phyloP scores from a whole-genome alignment of 2,888 invertebrate species.

The Callosobruchus maculatus region DNA sequence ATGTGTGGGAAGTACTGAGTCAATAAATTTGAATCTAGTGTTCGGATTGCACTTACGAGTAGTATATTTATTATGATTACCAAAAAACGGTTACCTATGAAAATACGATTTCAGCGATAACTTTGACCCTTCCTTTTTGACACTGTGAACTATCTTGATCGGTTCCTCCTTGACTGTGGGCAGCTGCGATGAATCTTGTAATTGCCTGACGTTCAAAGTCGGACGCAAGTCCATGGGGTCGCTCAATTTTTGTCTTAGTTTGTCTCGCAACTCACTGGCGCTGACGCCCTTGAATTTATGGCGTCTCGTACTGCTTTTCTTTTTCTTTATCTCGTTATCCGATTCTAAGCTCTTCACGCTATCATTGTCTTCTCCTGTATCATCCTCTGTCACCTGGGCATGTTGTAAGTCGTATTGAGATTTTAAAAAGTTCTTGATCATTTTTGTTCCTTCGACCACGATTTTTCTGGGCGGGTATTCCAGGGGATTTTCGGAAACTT shows the following conservation, averaged over 20 bases:
- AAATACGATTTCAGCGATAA: constrained; percentile 44
- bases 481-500: constrained; percentile 60
- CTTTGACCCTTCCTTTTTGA: constrained; percentile 39
- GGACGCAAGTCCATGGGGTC: constrained; percentile 14
- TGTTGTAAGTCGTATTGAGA: constrained; percentile 32
- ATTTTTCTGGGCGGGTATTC: constrained; percentile 56
- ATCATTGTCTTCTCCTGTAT: constrained; percentile 13
- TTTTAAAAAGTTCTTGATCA: constrained; percentile 37
- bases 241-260: constrained; percentile 5
- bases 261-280: background rate
- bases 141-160: constrained; percentile 35
- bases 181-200: constrained; percentile 13
- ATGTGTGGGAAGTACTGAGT: too few relatives aligned
- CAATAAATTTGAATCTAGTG: too few relatives aligned
- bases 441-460: constrained; percentile 52
- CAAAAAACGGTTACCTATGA: background rate
- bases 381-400: constrained; percentile 15
- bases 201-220: constrained; percentile 23
- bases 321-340: constrained; percentile 1
- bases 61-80: too few relatives aligned
- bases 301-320: background rate
- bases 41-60: too few relatives aligned
- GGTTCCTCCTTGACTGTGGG: constrained; percentile 16
- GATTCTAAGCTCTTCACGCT: background rate
- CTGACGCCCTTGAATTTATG: background rate